Conservation (phyloP, 2,113 vertebrate genomes). For the Pogona vitticeps region DNA sequence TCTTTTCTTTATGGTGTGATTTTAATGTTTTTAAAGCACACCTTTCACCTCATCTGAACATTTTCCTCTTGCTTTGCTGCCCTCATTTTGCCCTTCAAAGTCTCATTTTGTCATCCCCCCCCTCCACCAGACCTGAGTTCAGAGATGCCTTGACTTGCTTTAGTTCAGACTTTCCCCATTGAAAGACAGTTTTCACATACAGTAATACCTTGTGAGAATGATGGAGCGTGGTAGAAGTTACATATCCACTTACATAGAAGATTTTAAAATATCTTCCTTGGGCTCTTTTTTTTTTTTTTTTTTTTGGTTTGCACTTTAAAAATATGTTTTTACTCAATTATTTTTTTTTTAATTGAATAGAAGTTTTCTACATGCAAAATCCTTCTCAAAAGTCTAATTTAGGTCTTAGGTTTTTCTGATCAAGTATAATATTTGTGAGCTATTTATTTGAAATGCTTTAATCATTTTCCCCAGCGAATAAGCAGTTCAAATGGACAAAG, state of each 20-base stretch:
- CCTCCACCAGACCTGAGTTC: conserved; percentile 2
- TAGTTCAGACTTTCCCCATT: conserved; percentile 3
- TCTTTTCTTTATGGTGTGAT: conserved; percentile 39
- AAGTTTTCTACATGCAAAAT: neutral
- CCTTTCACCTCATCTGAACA: conserved; percentile 38
- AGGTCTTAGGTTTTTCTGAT: neutral
- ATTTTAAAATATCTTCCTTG: neutral
- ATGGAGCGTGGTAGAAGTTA: neutral
- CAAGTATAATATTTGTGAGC: neutral
- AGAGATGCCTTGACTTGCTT: conserved; percentile 14
- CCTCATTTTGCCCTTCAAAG: conserved; percentile 50
- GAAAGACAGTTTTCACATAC: conserved; percentile 1
- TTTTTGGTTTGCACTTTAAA: neutral
- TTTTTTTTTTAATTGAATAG: neutral
- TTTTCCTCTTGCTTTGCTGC: conserved; percentile 8
- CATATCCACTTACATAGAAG: neutral
- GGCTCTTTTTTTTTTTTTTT: neutral
- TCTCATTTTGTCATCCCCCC: conserved; percentile 25
- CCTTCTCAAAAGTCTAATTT: neutral
- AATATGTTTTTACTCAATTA: neutral
- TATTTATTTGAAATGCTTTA: neutral
- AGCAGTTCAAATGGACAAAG: neutral
- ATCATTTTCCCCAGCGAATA: neutral
- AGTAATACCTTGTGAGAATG: conserved; percentile 8
- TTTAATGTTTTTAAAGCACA: conserved; percentile 40